Base-by-base conservation (phyloP, 1,140 invertebrate genomes). In the Zaprionus taronus region DNA sequence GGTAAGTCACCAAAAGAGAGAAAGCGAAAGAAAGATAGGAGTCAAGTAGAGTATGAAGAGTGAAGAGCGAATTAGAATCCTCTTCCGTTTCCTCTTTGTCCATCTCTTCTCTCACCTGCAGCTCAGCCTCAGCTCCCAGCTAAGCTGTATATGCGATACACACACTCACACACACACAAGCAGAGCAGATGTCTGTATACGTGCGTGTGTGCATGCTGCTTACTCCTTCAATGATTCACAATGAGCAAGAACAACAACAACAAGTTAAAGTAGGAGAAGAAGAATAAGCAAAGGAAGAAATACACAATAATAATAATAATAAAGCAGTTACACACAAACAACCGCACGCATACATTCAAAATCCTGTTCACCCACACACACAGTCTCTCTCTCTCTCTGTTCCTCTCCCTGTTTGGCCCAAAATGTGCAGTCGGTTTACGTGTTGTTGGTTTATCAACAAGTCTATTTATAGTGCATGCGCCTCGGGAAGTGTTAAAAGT, bases 381-480 rank as follows among this genome's bases (percentile, higher is more conserved):
- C 17, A 28, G 20, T n/a, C 24, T 28, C 24, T 28, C 63, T 41
- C 47, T 51, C 55, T 22, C 15, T 17, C 22, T 47, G 11, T 7
- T 12, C 28, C 51, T 56, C n/a, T 41, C 63, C 31, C 28, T 47
- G 28, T 66, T 17, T 63, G 66, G 51, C 72, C 72, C 72, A 75
- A 75, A 75, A 75, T 75, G 55, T 75, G 72, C 72, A 71, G 41
- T 71, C 44, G 67, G 53, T 64, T 75, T 60, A 76, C 71, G 44
- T 61, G 61, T 80, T 34, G 31, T 34, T 73, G 77, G 71, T 81
- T 86, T 86, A 86, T 86, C 83, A 86, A 86, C 83, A 86, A 89
- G 83, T 86, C 84, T 86, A 86, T 89, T 89, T 86, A 80, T 89
- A 89, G 84, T 78, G 49, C 61, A 64, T 71, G 71, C 80, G 73